These are phyloP conservation scores for Graphium colonna DNA, from an alignment of 2,888 invertebrate genomes.

Conservation along the genomic window DNA sequence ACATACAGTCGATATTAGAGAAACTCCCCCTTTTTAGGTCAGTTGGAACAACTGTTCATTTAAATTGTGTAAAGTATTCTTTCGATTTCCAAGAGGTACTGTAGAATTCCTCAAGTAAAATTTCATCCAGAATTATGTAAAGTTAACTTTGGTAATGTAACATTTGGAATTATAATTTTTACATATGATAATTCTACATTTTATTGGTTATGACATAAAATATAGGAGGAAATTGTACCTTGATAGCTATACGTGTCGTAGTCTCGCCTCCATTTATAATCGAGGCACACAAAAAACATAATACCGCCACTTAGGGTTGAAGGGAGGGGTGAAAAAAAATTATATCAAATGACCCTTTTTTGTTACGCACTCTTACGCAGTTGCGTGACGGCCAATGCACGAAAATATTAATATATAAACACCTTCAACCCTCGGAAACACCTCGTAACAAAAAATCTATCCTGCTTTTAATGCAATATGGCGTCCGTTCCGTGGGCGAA, in stretches of 20 bases:
- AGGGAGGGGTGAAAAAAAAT: slow-evolving; percentile 27
- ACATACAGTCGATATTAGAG: no score
- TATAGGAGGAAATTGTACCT: background rate
- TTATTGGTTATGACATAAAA: background rate
- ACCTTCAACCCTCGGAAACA: slow-evolving; percentile 38
- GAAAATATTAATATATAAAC: slow-evolving; percentile 50
- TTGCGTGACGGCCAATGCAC: slow-evolving; percentile 43
- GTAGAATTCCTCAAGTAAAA: no score
- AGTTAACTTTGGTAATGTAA: no score
- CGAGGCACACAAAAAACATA: slow-evolving; percentile 28
- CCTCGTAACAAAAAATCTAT: slow-evolving; percentile 39
- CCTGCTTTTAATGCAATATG: slow-evolving; percentile 43
- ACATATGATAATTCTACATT: slow-evolving; percentile 2
- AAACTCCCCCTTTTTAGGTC: no score
- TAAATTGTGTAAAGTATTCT: no score
- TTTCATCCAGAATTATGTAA: no score
- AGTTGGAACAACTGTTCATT: no score
- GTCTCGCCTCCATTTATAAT: slow-evolving; percentile 16
- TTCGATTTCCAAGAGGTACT: no score
- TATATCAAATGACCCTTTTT: slow-evolving; percentile 36
- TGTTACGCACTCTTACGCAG: slow-evolving; percentile 29
- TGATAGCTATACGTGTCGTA: slow-evolving; percentile 18
- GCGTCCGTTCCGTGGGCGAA: slow-evolving; percentile 25
- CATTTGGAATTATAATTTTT: background rate
- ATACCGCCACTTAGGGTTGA: slow-evolving; percentile 25